Evolutionary conservation across 1,140 invertebrate genomes (phyloP).

Genomic region (Drosophila nebulosa): DNA sequence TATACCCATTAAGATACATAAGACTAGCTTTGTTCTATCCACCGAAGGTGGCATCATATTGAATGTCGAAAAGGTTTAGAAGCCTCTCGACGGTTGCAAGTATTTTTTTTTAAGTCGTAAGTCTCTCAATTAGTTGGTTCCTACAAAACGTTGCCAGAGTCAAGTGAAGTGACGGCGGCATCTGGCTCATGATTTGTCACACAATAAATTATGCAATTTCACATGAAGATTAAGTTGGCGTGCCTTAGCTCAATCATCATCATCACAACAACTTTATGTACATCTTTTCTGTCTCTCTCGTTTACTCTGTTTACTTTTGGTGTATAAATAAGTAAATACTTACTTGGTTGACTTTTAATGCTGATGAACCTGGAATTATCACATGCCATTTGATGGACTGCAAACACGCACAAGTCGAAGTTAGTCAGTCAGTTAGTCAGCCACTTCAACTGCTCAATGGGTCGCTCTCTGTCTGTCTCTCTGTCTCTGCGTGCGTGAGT

Average conservation of each 20-base stretch:
- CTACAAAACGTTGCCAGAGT: not conserved
- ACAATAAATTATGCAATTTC: constrained; percentile 79
- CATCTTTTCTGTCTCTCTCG: constrained; percentile 16
- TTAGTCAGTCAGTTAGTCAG: not conserved
- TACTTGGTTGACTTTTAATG: constrained; percentile 74
- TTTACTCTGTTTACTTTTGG: constrained; percentile 13
- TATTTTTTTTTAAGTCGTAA: not conserved
- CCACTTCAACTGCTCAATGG: constrained; percentile 8
- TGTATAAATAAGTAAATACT: constrained; percentile 73
- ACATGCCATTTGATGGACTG: constrained; percentile 74
- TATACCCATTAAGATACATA: constrained; percentile 80
- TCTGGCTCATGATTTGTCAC: constrained; percentile 63
- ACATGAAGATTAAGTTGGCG: constrained; percentile 63
- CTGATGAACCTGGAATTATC: constrained; percentile 78
- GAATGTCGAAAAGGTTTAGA: constrained; percentile 24
- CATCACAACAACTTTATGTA: constrained; percentile 31
- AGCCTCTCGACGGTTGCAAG: not conserved
- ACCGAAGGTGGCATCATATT: constrained; percentile 70
- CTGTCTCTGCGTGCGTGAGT: constrained; percentile 1
- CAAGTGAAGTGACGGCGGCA: not conserved
- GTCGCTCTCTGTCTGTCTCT: not conserved
- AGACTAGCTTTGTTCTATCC: constrained; percentile 75
- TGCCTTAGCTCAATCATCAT: constrained; percentile 75
- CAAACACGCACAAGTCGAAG: constrained; percentile 54
- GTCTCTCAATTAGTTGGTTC: not conserved